A percentile compares a stretch with the other conserved stretches of the same genome.
phyloP scores from a whole-genome alignment of 2,888 invertebrate genomes.

The Pandemis heparana region DNA sequence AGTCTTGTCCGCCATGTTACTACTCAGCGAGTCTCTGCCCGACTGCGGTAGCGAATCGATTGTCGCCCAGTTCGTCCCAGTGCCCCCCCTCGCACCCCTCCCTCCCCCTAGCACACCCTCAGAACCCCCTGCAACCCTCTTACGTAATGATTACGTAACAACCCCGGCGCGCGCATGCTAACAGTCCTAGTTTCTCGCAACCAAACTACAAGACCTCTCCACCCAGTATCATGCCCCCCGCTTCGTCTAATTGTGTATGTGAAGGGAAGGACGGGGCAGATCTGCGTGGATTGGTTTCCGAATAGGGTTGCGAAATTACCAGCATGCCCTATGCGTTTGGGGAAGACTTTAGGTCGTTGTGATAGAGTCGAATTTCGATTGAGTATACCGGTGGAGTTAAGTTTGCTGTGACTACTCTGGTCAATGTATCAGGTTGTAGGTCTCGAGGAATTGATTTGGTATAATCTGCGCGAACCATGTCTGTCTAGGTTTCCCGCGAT shows the following conservation, averaged over 20 bases:
- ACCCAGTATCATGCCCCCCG: conserved; percentile 11
- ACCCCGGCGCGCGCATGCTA: conserved; percentile 72
- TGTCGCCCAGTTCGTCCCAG: conserved; percentile 72
- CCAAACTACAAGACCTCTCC: conserved; percentile 53
- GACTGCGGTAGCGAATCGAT: conserved; percentile 82
- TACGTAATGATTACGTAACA: conserved; percentile 82
- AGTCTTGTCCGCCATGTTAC: conserved; percentile 90
- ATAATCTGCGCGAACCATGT: conserved; percentile 47
- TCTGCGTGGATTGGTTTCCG: conserved; percentile 52
- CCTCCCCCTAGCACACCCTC: conserved; percentile 52
- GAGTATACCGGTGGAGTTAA: neutral
- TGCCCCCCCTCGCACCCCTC: conserved; percentile 51
- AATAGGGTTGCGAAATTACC: conserved; percentile 34
- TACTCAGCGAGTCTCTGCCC: conserved; percentile 62
- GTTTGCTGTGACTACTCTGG: conserved; percentile 47
- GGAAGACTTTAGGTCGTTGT: neutral
- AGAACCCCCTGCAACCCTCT: conserved; percentile 72
- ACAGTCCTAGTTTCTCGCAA: conserved; percentile 60
- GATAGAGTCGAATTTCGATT: conserved; percentile 16
- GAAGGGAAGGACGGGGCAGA: conserved; percentile 47
- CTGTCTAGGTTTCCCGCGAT: conserved; percentile 46
- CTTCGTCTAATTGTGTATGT: conserved; percentile 29
- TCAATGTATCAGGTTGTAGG: conserved; percentile 56
- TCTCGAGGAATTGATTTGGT: conserved; percentile 63
- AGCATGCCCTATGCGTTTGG: neutral